phyloP scores from a whole-genome alignment of 2,113 vertebrate genomes.

The Condylura cristata region DNA sequence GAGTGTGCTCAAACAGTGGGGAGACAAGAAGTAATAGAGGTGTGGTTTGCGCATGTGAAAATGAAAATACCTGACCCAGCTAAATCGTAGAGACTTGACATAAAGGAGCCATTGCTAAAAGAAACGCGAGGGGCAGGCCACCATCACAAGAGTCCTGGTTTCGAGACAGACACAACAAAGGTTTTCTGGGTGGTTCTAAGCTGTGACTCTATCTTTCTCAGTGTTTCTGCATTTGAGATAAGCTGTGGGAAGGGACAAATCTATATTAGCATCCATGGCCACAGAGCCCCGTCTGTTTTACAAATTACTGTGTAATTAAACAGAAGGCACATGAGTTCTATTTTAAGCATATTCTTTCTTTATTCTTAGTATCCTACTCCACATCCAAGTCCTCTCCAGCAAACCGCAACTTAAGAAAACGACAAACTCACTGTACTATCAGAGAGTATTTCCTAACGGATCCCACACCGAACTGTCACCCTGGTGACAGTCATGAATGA shows the following conservation, averaged over 20 bases:
- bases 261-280: not conserved
- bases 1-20: not conserved
- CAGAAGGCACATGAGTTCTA: conserved; percentile 45
- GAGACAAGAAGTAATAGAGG: not conserved
- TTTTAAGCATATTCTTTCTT: conserved; percentile 66
- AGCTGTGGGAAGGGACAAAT: not conserved
- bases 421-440: conserved; percentile 26
- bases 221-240: not conserved
- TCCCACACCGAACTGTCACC: not conserved
- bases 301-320: conserved; percentile 64
- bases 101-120: not conserved
- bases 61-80: not conserved
- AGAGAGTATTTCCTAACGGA: conserved; percentile 21
- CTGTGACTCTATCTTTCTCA: not conserved
- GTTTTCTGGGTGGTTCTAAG: not conserved
- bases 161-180: not conserved
- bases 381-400: not conserved
- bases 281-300: conserved; percentile 51
- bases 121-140: not conserved
- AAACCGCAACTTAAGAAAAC: conserved; percentile 62
- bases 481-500: not conserved
- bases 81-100: not conserved
- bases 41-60: not conserved
- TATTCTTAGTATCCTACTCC: conserved; percentile 29
- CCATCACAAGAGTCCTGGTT: not conserved